A percentile compares a stretch with the other conserved stretches of the same genome.
phyloP scores from a whole-genome alignment of 2,888 invertebrate genomes.

The Amblyjoppa proteus region DNA sequence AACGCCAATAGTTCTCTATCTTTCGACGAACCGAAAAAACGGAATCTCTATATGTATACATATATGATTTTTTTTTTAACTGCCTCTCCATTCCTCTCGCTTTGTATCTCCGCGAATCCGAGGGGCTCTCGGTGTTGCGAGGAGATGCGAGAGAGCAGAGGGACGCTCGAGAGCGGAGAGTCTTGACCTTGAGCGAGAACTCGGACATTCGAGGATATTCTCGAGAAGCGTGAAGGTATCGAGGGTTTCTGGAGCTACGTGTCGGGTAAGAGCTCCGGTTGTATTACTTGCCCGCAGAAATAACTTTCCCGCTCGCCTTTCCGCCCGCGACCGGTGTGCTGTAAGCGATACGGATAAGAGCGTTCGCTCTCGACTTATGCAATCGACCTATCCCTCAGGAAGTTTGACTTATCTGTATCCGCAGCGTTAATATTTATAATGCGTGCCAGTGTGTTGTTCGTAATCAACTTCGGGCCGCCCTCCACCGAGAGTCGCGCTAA shows the following conservation, averaged over 20 bases:
- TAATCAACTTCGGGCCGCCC: background rate
- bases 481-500: background rate
- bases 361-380: conserved; percentile 39
- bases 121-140: background rate
- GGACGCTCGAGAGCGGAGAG: conserved; percentile 43
- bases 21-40: background rate
- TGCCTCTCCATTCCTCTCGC: conserved; percentile 7
- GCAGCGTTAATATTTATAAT: background rate
- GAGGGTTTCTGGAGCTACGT: background rate
- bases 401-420: conserved; percentile 41
- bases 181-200: conserved; percentile 44
- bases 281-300: background rate
- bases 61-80: conserved; percentile 10
- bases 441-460: background rate
- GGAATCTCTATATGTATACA: background rate
- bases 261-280: background rate
- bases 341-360: conserved; percentile 58
- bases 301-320: conserved; percentile 25
- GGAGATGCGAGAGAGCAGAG: conserved; percentile 42
- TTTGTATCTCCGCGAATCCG: conserved; percentile 21
- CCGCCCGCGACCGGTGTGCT: conserved; percentile 11
- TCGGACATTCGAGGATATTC: background rate
- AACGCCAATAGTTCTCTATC: background rate
- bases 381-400: conserved; percentile 58
- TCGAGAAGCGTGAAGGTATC: background rate